These are phyloP conservation scores for Thymelicus acteon DNA, from an alignment of 2,888 invertebrate species.

Conservation along the genomic window DNA sequence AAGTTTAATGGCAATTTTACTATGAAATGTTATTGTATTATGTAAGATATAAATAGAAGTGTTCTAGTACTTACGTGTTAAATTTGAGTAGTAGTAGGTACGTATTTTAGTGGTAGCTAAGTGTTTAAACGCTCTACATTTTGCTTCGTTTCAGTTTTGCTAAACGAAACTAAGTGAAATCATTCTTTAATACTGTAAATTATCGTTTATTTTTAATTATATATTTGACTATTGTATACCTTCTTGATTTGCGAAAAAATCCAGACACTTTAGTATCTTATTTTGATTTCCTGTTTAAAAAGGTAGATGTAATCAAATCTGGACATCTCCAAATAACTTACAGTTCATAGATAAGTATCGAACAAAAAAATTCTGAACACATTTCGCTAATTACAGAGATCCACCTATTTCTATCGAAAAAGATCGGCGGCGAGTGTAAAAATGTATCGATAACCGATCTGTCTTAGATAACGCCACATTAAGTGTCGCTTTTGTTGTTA, in stretches of 20 bases:
- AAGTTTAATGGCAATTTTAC: no score
- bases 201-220: no score
- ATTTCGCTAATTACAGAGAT: slow-evolving; percentile 66
- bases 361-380: background rate
- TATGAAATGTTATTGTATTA: no score
- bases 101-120: background rate
- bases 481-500: slow-evolving; percentile 63
- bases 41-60: no score
- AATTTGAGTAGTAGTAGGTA: no score
- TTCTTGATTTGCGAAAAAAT: no score
- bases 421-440: slow-evolving; percentile 54
- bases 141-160: no score
- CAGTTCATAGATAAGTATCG: background rate
- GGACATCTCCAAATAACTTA: background rate
- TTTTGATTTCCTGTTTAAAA: background rate
- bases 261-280: background rate
- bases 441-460: slow-evolving; percentile 59
- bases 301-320: background rate
- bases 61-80: no score
- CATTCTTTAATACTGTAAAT: no score
- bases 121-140: background rate
- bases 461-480: slow-evolving; percentile 54
- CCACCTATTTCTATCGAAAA: slow-evolving; percentile 38
- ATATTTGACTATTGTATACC: no score
- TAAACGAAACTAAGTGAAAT: no score